Base-by-base conservation (phyloP, 1,140 invertebrate species). In the Ostrea denselamellosa region DNA sequence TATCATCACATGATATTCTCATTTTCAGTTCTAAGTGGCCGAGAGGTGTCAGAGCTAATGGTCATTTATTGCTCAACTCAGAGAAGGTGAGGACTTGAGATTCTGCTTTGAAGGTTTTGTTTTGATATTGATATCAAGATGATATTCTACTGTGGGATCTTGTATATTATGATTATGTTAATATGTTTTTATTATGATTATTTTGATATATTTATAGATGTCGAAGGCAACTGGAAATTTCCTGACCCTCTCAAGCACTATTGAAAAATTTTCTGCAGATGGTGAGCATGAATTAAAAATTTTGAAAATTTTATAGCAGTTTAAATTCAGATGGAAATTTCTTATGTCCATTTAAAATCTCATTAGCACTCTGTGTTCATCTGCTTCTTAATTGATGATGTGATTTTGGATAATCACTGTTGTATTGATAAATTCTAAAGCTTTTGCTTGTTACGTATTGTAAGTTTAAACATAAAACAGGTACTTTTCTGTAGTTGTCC, bases 141-240 rank as follows among this genome's bases (percentile, higher is more conserved):
- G 9, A 83, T n/a, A 17, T 25, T 22, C 53, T 82, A 10, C 77
- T 25, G 0, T 77, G 0, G 58, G 17, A 62, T 71, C 10, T 44
- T 17, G 8, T 9, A 17, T 54, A 22, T 83, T 81, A 25, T 65
- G 2, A 25, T 86, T 19, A 34, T 51, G 52, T 7, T 12, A 22
- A 56, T 68, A 28, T 65, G 17, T 56, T n/a, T 9, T 28, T 25
- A 12, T 58, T 82, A 52, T 34, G 28, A 22, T 5, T 44, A 19
- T 88, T 22, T 17, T 28, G 9, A 68, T 52, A 85, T 82, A 85
- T 62, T 91, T 93, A 65, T 90, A 97, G 96, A 99, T 99, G 99
- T 99, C 99, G 0, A 99, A 99, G 94, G 99, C 98, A 0, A 99
- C 99, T 87, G 99, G 99, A 22, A 99, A 99, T 94, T 99, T 99